Conservation (phyloP, 2,888 invertebrate species). For the Tipula helvola region DNA sequence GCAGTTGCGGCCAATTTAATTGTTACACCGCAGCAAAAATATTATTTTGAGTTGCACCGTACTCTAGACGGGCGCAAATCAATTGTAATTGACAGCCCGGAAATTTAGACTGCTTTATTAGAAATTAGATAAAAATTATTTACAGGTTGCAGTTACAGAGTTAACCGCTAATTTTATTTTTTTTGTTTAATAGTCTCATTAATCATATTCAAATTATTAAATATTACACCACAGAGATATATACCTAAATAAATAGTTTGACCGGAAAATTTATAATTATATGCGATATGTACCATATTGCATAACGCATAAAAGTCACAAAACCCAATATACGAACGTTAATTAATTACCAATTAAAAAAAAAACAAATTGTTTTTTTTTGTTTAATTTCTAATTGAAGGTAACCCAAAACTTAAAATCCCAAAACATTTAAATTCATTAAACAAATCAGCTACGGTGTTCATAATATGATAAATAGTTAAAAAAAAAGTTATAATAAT, state of each 20-base stretch:
- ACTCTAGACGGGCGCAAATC: background rate
- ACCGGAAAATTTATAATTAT: background rate
- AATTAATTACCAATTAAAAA: background rate
- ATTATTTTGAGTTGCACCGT: background rate
- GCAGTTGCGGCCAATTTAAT: background rate
- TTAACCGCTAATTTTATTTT: background rate
- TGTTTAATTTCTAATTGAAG: background rate
- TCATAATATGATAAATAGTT: background rate
- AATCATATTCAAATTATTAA: background rate
- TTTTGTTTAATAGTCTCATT: background rate
- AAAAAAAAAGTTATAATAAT: background rate
- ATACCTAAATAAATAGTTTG: background rate
- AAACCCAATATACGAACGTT: background rate
- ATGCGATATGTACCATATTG: background rate
- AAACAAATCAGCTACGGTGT: background rate
- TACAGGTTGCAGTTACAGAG: background rate
- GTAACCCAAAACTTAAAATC: background rate
- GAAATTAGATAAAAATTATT: background rate
- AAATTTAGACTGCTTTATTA: background rate
- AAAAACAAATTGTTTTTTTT: background rate
- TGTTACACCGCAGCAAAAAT: background rate
- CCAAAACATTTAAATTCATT: background rate
- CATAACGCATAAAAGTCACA: background rate
- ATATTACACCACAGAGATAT: background rate
- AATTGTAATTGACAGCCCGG: background rate